Evolutionary conservation across 2,888 invertebrate species (phyloP), one percentile per base, ranked within the genome.

Genomic region (Drosophila nigritarsus): DNA sequence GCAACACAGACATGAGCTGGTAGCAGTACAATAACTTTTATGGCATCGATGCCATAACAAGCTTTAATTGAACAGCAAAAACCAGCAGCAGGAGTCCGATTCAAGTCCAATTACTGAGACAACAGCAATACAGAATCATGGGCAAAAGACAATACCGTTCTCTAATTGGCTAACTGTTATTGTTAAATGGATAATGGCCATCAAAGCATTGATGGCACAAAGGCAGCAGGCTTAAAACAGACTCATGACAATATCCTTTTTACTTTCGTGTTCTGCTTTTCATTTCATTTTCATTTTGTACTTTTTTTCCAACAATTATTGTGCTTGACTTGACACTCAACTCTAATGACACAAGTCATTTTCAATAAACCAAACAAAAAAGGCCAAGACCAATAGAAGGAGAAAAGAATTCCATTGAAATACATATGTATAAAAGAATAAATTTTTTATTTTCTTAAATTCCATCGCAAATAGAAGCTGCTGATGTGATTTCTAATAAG

Each of bases 131-230:
- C 75, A 58, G 54, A 64, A 34, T 54, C 79, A 70, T 65, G 36
- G 75, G 34, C 64, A 45, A 62, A 49, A 62, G 67, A 56, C 75
- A 72, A 82, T 72, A 80, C 68, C 74, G 73, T 65, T 80, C 78
- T 85, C 74, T 86, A 86, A 86, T 86, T 85, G 90, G 82, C 78
- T 74, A 87, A 80, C 86, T 73, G 86, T 87, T 78, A 85, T 87
- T 80, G 82, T 78, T 80, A 87, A 85, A 80, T 74, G 87, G 75
- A 77, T 75, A 82, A 84, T 75, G 61, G 78, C 61, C 71, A 68
- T 38, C 45, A 58, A 54, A 30, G 48, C 49, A 78, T 62, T 59
- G 73, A 60, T 56, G 54, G 60, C 53, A 59, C 55, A 56, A 42
- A 30, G 20, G 56, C 42, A 32, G 56, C 51, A 54, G 68, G 56